Evolutionary conservation across 2,113 vertebrate genomes (phyloP).

Genomic region (Theropithecus gelada): DNA sequence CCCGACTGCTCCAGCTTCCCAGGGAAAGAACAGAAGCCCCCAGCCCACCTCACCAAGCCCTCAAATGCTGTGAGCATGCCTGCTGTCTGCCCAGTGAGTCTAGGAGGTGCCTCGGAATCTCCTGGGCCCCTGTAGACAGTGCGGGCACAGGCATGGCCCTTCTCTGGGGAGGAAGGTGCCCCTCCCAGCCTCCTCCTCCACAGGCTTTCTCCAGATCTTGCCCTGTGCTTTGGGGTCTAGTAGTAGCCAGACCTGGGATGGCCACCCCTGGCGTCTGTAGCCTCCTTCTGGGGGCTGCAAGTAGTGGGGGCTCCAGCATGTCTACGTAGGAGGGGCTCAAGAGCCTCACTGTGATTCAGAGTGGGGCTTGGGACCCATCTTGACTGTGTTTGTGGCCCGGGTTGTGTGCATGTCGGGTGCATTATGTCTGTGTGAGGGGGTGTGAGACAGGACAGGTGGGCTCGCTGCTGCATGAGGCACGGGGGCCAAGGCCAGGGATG

Average conservation of each 20-base stretch:
- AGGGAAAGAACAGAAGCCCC: neutral
- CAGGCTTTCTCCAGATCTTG: neutral
- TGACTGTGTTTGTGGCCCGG: neutral
- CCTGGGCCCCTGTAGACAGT: neutral
- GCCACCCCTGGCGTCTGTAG: neutral
- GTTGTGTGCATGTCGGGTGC: neutral
- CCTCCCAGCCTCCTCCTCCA: neutral
- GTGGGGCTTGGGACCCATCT: neutral
- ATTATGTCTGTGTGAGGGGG: neutral
- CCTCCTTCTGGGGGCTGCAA: neutral
- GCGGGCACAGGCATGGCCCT: neutral
- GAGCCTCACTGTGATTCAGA: neutral
- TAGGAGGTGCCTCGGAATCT: neutral
- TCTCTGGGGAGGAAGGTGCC: neutral
- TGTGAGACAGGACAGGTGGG: too few species aligned
- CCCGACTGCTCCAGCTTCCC: rapidly evolving
- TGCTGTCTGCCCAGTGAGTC: neutral
- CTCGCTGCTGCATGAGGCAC: neutral
- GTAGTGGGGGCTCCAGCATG: neutral
- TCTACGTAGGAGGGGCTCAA: neutral
- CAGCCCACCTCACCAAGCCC: neutral
- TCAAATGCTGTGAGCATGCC: too few species aligned
- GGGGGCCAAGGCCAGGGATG: neutral
- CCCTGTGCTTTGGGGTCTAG: neutral
- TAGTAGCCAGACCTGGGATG: neutral